Evolutionary conservation across 2,797 vertebrate species (phyloP).

Genomic region (Poecilia wingei): DNA sequence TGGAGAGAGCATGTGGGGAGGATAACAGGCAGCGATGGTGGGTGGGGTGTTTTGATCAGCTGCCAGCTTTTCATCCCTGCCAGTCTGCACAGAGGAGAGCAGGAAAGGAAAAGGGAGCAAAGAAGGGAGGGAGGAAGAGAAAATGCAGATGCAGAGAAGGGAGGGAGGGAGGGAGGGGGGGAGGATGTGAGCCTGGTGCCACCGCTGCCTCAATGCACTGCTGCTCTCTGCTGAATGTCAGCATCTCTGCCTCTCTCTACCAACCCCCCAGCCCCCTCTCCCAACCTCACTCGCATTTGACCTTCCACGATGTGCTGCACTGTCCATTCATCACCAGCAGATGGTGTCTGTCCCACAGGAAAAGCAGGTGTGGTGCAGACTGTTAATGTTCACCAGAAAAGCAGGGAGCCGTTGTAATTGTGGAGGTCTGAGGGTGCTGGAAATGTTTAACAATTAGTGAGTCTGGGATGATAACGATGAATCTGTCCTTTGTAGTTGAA

Average conservation of each 20-base stretch:
- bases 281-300: slow-evolving; percentile 55
- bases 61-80: slow-evolving; percentile 78
- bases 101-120: slow-evolving; percentile 33
- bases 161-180: slow-evolving; percentile 30
- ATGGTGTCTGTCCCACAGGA: slow-evolving; percentile 58
- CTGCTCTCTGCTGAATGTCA: slow-evolving; percentile 78
- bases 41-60: slow-evolving; percentile 82
- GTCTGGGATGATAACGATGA: not conserved
- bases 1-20: slow-evolving; percentile 54
- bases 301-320: slow-evolving; percentile 68
- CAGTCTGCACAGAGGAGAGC: slow-evolving; percentile 72
- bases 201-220: slow-evolving; percentile 75
- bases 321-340: slow-evolving; percentile 56
- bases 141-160: slow-evolving; percentile 38
- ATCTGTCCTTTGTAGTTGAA: not conserved
- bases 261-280: not conserved
- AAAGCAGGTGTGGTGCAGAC: slow-evolving; percentile 2
- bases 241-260: slow-evolving; percentile 45
- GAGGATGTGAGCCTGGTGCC: slow-evolving; percentile 50
- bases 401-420: slow-evolving; percentile 17
- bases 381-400: slow-evolving; percentile 1
- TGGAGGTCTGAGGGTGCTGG: slow-evolving; percentile 35
- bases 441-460: not conserved
- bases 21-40: slow-evolving; percentile 63
- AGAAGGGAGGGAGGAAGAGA: slow-evolving; percentile 15